Conservation (phyloP, 2,888 invertebrate genomes). For the Agriopis aurantiaria region DNA sequence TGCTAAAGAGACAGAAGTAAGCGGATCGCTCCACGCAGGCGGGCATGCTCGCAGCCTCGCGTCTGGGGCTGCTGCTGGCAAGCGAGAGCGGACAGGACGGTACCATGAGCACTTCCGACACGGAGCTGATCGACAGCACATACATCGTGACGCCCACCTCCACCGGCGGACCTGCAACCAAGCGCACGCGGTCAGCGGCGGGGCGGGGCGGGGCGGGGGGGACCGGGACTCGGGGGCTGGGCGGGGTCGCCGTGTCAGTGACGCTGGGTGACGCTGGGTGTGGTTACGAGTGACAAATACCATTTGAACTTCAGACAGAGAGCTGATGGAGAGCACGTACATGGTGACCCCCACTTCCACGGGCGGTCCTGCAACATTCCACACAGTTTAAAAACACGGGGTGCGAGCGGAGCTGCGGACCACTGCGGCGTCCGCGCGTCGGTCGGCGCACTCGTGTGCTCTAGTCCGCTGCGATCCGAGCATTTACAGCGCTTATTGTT, state of each 20-base stretch:
- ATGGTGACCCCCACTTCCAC: constrained; percentile 94
- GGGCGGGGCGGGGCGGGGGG: constrained; percentile 62
- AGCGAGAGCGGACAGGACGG: constrained; percentile 74
- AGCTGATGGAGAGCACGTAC: constrained; percentile 94
- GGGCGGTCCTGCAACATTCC: constrained; percentile 88
- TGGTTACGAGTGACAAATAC: constrained; percentile 59
- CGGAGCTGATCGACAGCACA: constrained; percentile 99
- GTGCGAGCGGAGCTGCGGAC: background rate
- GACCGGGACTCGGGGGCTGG: constrained; percentile 41
- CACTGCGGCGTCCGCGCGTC: too few relatives aligned
- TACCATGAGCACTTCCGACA: constrained; percentile 99
- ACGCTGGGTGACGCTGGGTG: constrained; percentile 25
- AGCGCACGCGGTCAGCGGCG: constrained; percentile 89
- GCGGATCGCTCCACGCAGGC: constrained; percentile 58
- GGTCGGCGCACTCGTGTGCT: too few relatives aligned
- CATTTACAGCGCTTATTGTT: too few relatives aligned
- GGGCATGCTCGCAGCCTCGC: constrained; percentile 84
- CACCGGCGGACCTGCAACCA: constrained; percentile 97
- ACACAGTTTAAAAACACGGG: constrained; percentile 31
- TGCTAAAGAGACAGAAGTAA: constrained; percentile 56
- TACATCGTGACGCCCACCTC: constrained; percentile 99
- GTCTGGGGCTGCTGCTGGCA: constrained; percentile 66
- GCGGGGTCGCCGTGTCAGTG: constrained; percentile 43
- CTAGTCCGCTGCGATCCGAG: too few relatives aligned
- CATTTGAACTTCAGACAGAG: constrained; percentile 94